phyloP scores from a whole-genome alignment of 2,113 vertebrate genomes.

The Mastomys natalensis region DNA sequence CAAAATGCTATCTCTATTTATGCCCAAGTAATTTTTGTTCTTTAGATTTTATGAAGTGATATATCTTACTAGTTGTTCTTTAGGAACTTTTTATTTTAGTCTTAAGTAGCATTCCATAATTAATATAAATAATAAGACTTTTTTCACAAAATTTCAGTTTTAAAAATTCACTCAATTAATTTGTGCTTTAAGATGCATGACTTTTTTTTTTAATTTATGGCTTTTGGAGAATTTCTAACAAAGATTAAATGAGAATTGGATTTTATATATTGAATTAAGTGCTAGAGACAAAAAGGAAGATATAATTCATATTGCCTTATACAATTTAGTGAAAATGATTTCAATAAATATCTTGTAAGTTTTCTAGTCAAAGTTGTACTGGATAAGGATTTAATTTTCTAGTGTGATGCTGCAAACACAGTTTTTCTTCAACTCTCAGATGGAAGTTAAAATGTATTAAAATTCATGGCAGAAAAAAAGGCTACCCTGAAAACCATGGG shows the following conservation, averaged over 20 bases:
- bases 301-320: neutral
- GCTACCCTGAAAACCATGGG: neutral
- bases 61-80: neutral
- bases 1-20: neutral
- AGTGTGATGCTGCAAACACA: constrained; percentile 12
- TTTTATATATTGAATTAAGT: constrained; percentile 34
- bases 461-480: constrained; percentile 51
- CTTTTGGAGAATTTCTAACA: constrained; percentile 10
- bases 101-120: constrained; percentile 12
- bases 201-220: neutral
- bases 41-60: constrained; percentile 43
- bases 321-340: constrained; percentile 36
- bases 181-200: neutral
- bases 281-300: neutral
- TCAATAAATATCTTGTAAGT: constrained; percentile 1
- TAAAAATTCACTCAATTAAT: neutral
- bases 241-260: neutral
- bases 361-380: constrained; percentile 41
- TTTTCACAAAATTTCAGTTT: constrained; percentile 39
- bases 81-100: constrained; percentile 6
- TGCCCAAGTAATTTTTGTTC: neutral
- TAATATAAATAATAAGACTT: constrained; percentile 12
- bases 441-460: constrained; percentile 35
- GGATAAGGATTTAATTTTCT: constrained; percentile 29
- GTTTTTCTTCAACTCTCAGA: neutral